phyloP scores from a whole-genome alignment of 2,888 invertebrate genomes.

The Apamea monoglypha region DNA sequence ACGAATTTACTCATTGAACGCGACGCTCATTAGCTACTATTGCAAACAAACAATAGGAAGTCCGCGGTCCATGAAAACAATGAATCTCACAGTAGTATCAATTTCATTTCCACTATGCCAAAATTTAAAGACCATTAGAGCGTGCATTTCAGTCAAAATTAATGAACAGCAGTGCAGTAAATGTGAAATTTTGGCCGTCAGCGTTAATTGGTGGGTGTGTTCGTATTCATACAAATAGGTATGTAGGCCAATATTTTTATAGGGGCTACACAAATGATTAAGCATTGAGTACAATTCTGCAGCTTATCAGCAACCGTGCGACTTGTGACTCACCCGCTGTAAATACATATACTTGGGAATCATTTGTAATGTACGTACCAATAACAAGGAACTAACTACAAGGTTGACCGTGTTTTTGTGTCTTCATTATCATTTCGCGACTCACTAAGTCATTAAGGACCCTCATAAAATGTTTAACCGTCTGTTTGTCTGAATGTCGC shows the following conservation, averaged over 20 bases:
- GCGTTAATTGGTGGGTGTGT: slow-evolving; percentile 54
- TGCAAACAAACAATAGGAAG: slow-evolving; percentile 40
- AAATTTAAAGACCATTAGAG: slow-evolving; percentile 45
- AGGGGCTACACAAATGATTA: slow-evolving; percentile 70
- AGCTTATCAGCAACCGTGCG: slow-evolving; percentile 72
- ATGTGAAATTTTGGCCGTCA: slow-evolving; percentile 46
- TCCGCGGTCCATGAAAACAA: slow-evolving; percentile 47
- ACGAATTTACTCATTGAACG: slow-evolving; percentile 41
- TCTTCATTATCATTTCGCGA: slow-evolving; percentile 61
- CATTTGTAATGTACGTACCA: slow-evolving; percentile 55
- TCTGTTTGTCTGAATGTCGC: slow-evolving; percentile 34
- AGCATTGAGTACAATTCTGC: slow-evolving; percentile 70
- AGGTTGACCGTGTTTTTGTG: slow-evolving; percentile 59
- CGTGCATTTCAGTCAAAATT: slow-evolving; percentile 44
- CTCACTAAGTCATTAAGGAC: slow-evolving; percentile 38
- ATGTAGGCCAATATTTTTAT: slow-evolving; percentile 57
- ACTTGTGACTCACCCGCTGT: slow-evolving; percentile 70
- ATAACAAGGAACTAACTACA: slow-evolving; percentile 67
- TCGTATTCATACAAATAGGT: slow-evolving; percentile 39
- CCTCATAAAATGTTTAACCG: slow-evolving; percentile 33
- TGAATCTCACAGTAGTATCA: slow-evolving; percentile 45
- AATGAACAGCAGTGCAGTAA: slow-evolving; percentile 40
- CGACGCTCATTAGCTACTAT: slow-evolving; percentile 39
- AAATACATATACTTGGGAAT: slow-evolving; percentile 66
- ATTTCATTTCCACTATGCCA: slow-evolving; percentile 41